phyloP scores from a whole-genome alignment of 2,797 vertebrate genomes.

The Podargus strigoides region DNA sequence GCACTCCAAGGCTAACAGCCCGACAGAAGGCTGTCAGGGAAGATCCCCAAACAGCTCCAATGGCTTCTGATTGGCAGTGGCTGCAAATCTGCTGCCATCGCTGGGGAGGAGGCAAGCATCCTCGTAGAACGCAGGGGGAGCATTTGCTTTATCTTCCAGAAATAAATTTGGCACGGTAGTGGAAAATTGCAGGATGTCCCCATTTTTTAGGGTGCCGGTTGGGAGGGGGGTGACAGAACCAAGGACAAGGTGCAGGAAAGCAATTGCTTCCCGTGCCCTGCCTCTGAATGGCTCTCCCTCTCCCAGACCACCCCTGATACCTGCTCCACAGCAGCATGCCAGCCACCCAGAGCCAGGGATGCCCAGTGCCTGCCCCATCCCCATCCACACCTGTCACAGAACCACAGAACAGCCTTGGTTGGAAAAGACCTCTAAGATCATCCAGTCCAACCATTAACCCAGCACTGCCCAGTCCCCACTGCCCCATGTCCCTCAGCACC shows the following conservation, averaged over 20 bases:
- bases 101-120: background rate
- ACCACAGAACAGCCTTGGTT: too few relatives aligned
- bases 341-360: background rate
- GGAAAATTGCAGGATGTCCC: background rate
- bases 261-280: background rate
- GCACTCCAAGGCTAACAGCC: slow-evolving; percentile 9
- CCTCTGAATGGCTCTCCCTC: background rate
- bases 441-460: too few relatives aligned
- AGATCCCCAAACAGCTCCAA: slow-evolving; percentile 23
- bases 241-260: background rate
- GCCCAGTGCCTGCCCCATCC: background rate
- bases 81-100: slow-evolving; percentile 48
- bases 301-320: background rate
- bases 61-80: background rate
- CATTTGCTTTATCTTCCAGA: background rate
- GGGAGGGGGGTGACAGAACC: background rate
- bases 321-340: background rate
- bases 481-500: too few relatives aligned
- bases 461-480: too few relatives aligned
- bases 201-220: background rate
- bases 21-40: slow-evolving; percentile 43
- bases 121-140: background rate
- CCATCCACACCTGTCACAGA: background rate
- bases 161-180: background rate
- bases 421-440: too few relatives aligned